Base-by-base conservation (phyloP, 2,888 invertebrate genomes). In the Harpalus rufipes region DNA sequence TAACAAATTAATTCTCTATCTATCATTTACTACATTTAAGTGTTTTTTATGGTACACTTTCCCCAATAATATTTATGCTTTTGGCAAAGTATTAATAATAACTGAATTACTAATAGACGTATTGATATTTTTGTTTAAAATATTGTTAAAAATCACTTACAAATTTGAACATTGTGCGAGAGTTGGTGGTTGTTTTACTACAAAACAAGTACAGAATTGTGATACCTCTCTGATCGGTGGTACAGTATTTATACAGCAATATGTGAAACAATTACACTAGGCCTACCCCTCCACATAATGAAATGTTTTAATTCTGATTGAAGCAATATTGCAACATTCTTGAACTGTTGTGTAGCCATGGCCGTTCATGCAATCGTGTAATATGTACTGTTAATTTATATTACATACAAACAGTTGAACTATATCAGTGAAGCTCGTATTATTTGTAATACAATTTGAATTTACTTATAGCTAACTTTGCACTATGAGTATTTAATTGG, bases 161-260 rank as follows among this genome's bases (percentile, higher is more conserved):
- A 84, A 87, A 86, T 86, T 87, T 87, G 87, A 86, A 87, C 88
- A 88, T 88, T 86, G 85, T 88, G 85, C 59, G 59, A 81, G 63
- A 18, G 63, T 83, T 81, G 83, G 8, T 84, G 32, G 74, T 63
- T 44, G 44, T 39, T 78, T 21, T 78, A 16, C 18, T 7, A 10
- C 7, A 51, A 41, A 72, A 72, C 16, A 76, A 74, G 32, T 25
- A 59, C 16, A 63, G 18, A 83, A 74, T 32, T 83, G 59, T 83
- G 83, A 83, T 83, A 56, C 32, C 14, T n/a, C 7, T 68, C 32
- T 51, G 58, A 39, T 16, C 7, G 32, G 2, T 25, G 10, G n/a
- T 16, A 12, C 72, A 16, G 72, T 68, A 68, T 82, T 82, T 82
- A 82, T 82, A 72, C 21, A 16, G 14, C 72, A 74, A 41, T 68